These are phyloP conservation scores for Cephalopterus ornatus DNA, from an alignment of 2,113 vertebrate genomes.

Conservation along the genomic window DNA sequence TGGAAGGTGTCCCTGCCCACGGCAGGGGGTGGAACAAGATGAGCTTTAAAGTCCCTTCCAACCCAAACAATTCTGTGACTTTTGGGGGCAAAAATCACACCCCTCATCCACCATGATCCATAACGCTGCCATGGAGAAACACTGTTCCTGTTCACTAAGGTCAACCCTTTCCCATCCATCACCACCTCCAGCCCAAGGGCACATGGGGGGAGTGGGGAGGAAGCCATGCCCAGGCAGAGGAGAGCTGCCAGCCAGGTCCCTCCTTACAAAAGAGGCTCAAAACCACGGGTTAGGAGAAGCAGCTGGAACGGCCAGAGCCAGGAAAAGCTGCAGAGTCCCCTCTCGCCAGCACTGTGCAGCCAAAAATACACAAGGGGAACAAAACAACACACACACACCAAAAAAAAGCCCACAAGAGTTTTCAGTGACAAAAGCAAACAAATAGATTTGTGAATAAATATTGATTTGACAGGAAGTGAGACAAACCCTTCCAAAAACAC, in stretches of 20 bases:
- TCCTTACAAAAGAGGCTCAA: not conserved
- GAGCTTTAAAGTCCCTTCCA: not conserved
- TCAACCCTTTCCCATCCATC: not conserved
- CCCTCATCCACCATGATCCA: accelerated
- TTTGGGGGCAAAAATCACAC: not conserved
- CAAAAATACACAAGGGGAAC: slow-evolving; percentile 47
- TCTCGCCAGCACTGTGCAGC: not conserved
- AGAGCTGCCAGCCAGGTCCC: not conserved
- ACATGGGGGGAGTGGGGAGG: accelerated
- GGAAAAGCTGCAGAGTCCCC: not conserved
- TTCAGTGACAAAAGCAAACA: slow-evolving; percentile 59
- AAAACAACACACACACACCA: not conserved
- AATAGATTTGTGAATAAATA: slow-evolving; percentile 67
- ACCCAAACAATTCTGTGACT: not conserved
- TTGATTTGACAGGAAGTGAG: slow-evolving; percentile 60
- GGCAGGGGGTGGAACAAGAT: not conserved
- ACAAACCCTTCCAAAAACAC: slow-evolving; percentile 27
- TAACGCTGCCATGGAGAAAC: accelerated
- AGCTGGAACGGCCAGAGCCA: slow-evolving; percentile 19
- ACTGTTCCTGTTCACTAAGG: accelerated
- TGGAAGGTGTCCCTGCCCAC: not conserved
- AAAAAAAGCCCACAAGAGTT: not conserved
- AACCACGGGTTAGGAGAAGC: not conserved
- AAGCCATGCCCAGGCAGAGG: not conserved
- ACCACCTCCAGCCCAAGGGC: not conserved